phyloP scores from a whole-genome alignment of 2,797 vertebrate species.

The Rhinoraja longicauda region DNA sequence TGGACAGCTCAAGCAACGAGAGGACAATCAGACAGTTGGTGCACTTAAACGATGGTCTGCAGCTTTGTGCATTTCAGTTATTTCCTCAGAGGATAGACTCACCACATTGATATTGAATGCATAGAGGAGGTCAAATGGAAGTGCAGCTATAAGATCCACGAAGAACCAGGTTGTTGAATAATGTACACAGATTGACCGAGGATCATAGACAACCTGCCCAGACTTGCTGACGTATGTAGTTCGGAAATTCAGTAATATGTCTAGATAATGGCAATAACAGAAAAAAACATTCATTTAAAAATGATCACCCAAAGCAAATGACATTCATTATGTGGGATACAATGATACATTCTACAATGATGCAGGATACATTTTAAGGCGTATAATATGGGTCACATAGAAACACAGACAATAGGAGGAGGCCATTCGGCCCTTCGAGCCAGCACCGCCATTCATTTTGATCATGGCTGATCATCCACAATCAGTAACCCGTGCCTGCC shows the following conservation, averaged over 20 bases:
- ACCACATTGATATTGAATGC: constrained; percentile 47
- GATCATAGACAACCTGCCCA: constrained; percentile 45
- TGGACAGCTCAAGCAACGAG: too few relatives aligned
- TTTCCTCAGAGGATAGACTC: constrained; percentile 33
- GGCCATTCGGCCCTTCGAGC: too few relatives aligned
- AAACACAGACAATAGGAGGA: too few relatives aligned
- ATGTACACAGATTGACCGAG: constrained; percentile 46
- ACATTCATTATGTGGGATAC: background rate
- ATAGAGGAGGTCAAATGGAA: constrained; percentile 47
- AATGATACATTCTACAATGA: background rate
- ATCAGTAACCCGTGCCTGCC: too few relatives aligned
- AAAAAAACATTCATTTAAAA: constrained; percentile 7
- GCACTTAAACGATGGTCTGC: too few relatives aligned
- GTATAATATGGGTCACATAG: background rate
- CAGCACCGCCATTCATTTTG: too few relatives aligned
- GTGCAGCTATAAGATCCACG: constrained; percentile 46
- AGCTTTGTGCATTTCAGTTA: background rate
- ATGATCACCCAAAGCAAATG: background rate
- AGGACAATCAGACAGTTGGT: background rate
- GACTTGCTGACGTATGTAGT: constrained; percentile 47
- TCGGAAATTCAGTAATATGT: constrained; percentile 45
- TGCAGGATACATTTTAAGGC: too few relatives aligned
- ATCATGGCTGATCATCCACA: too few relatives aligned
- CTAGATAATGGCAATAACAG: constrained; percentile 37
- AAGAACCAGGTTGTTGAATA: constrained; percentile 47